Percentiles rank a stretch among this genome's conserved stretches.
Conservation (phyloP, 1,140 invertebrate species). For the Brachionus manjavacas region DNA sequence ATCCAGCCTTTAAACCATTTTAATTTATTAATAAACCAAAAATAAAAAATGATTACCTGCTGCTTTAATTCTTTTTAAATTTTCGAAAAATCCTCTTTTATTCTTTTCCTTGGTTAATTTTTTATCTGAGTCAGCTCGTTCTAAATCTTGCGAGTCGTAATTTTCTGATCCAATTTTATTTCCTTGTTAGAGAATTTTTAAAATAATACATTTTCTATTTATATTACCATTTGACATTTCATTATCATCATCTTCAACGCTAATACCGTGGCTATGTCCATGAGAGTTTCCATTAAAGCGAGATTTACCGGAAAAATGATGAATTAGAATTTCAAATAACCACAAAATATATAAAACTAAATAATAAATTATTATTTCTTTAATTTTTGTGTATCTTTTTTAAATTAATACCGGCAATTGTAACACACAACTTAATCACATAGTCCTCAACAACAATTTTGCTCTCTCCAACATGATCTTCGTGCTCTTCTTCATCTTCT, state of each 20-base stretch:
- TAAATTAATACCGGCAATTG: not conserved
- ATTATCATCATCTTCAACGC: not conserved
- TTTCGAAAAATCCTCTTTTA: not conserved
- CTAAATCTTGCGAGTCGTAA: not conserved
- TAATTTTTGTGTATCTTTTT: not conserved
- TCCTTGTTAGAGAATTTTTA: not conserved
- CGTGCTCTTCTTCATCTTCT: not conserved
- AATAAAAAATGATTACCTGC: not conserved
- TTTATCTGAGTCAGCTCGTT: conserved; percentile 61
- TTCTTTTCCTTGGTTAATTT: not conserved
- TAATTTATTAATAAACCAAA: not conserved
- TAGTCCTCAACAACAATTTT: not conserved
- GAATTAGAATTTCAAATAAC: conserved; percentile 2
- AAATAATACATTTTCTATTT: not conserved
- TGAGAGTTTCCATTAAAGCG: not conserved
- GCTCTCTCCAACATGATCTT: not conserved
- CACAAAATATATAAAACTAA: not conserved
- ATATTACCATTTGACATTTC: not conserved
- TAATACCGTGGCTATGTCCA: conserved; percentile 25
- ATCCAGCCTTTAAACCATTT: conserved; percentile 64
- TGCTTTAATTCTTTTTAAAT: conserved; percentile 37
- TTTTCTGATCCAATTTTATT: not conserved
- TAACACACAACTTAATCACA: not conserved
- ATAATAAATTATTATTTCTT: not conserved
- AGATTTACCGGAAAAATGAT: conserved; percentile 3